Conservation (phyloP, 2,113 vertebrate species). For the Calidris pugnax region DNA sequence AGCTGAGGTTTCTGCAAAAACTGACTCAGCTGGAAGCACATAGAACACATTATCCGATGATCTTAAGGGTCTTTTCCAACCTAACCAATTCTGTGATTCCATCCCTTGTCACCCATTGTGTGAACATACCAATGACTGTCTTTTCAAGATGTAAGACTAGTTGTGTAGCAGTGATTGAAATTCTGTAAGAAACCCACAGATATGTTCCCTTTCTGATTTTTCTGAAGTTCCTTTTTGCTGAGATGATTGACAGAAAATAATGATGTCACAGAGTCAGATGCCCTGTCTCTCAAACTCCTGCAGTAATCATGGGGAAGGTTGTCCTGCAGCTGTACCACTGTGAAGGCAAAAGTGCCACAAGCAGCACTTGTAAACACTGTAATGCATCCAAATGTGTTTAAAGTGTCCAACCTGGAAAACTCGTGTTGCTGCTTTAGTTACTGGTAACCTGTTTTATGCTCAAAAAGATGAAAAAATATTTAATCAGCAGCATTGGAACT, state of each 20-base stretch:
- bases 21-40: not conserved
- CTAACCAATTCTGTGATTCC: not conserved
- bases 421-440: not conserved
- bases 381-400: not conserved
- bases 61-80: not conserved
- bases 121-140: not conserved
- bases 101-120: not conserved
- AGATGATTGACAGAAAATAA: not conserved
- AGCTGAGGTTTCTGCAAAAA: not conserved
- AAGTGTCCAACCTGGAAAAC: not conserved
- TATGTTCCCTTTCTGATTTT: not conserved
- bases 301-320: not conserved
- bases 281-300: not conserved
- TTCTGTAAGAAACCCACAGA: not conserved
- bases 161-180: not conserved
- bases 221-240: not conserved
- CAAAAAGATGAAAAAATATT: not conserved
- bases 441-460: not conserved
- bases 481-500: not conserved
- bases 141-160: not conserved
- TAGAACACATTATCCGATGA: fast-evolving
- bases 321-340: no score
- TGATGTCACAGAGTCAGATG: not conserved
- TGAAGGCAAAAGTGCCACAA: not conserved
- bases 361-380: not conserved